Base-by-base conservation (phyloP, 1,140 invertebrate genomes). In the Lutraria rhynchaena region DNA sequence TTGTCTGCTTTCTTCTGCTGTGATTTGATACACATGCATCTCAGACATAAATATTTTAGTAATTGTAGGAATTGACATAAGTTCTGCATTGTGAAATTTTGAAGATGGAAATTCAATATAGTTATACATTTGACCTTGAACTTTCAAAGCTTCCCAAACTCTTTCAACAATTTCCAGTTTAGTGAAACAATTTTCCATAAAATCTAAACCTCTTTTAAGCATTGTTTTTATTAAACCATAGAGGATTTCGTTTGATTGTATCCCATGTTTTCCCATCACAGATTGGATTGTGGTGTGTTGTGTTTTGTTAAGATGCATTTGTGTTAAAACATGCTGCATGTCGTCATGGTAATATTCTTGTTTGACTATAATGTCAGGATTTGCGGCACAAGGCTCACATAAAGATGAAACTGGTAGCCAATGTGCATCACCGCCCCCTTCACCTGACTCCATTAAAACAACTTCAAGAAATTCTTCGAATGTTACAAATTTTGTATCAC, bases 81-180 rank as follows among this genome's bases (percentile, higher is more conserved):
- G 0, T 35, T 5, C 19, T 29, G 11, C 11, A 17, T 44, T 22
- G 11, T 1, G 5, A 33, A 69, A n/a, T 17, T 51, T 7, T 49
- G 3, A 9, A 1, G 0, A 0, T 7, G 65, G 65, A 69, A 69
- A 69, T 5, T 13, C 15, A 13, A 22, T 7, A 17, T 53, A 51
- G 17, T 69, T n/a, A 17, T 49, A 69, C n/a, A 69, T 51, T 51
- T 69, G 65, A 49, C 65, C 65, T 69, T 69, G 65, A 53, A 69
- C 24, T 53, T 69, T 29, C 24, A 69, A 53, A 33, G 65, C 65
- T 33, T 46, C 41, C 65, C 65, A 69, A 44, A 69, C 46, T 29
- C 65, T 22, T 13, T 51, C 41, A 51, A 37, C 41, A 31, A 69
- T 69, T 41, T 51, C 41, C 1, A 27, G 27, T 37, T 31, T 49